Evolutionary conservation across 2,113 vertebrate species (phyloP).

Genomic region (Actenoides hombroni): DNA sequence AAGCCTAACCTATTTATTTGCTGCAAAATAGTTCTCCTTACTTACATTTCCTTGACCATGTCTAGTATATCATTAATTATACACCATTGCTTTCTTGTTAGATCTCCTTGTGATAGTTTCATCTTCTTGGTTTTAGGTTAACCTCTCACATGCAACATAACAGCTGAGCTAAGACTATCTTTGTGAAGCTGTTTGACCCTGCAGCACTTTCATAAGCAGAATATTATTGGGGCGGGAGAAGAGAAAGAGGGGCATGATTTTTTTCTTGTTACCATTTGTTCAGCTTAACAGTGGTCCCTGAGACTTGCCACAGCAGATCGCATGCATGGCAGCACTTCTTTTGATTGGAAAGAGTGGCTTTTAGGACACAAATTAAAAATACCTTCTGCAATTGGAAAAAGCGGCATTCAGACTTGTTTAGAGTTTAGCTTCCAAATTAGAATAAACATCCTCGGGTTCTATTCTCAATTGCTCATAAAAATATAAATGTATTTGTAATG

Average conservation of each 20-base stretch:
- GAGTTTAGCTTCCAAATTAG: not conserved
- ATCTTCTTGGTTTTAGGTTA: not conserved
- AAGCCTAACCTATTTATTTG: not conserved
- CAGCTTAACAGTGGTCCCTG: not conserved
- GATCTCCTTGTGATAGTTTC: not conserved
- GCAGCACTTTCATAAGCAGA: not conserved
- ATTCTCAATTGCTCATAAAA: not conserved
- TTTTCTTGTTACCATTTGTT: not conserved
- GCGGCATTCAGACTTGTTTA: not conserved
- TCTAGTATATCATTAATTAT: not conserved
- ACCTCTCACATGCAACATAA: not conserved
- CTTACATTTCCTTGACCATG: not conserved
- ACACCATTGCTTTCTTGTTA: not conserved
- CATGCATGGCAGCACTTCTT: not conserved
- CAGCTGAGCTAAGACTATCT: not conserved
- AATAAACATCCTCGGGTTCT: not conserved
- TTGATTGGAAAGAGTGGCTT: not conserved
- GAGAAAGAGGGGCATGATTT: not conserved
- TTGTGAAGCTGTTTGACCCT: not conserved
- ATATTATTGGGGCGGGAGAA: not conserved
- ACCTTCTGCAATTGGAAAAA: not conserved
- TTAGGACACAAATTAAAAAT: not conserved
- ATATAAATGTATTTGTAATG: rapidly evolving
- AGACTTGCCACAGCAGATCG: not conserved
- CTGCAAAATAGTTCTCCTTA: not conserved